Evolutionary conservation across 1,140 invertebrate genomes (phyloP), one percentile per base, ranked within the genome.

Genomic region (Leptestheria dahalacensis): DNA sequence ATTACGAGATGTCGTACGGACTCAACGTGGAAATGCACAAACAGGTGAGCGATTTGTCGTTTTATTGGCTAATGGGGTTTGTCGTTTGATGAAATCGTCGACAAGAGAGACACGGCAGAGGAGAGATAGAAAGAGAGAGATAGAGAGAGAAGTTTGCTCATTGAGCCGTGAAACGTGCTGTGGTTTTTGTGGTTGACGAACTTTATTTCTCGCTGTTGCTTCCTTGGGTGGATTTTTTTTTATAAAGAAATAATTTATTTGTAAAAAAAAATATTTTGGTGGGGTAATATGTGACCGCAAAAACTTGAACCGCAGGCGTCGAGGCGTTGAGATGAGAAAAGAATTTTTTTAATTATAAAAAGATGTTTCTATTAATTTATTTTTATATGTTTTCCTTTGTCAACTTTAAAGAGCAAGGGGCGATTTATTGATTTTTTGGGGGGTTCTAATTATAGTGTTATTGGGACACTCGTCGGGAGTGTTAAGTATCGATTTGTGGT

Each of bases 1-100:
- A 98, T 78, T 98, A 97, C 80, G 95, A 98, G 80, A 97, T 98
- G 92, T 96, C 93, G 26, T 97, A 96, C 77, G 93, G 93, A 65
- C 82, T 98, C 70, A 97, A 97, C 75, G 92, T 97, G 68, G 96
- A 99, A 82, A 96, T 98, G 91, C 93, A 97, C 76, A 98, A 98
- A 83, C 96, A 97, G 86, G 90, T 94, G 81, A 82, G 0, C 20
- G 49, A 48, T 29, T 20, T 2, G 26, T 56, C 33, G 15, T 26
- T 26, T 26, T 47, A 20, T 58, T 28, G 9, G 53, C 53, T 2
- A 28, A 25, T 56, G 6, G 41, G 25, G 25, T 20, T 24, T 15
- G 18, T 46, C 21, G 18, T 53, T 41, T 23, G 21, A 25, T 47
- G 3, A 58, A 58, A 20, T n/a, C 28, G 49, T 33, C 53, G 23